Evolutionary conservation across 2,797 vertebrate genomes (phyloP), one percentile per base, ranked within the genome.

Genomic region (Lithobates sylvaticus): DNA sequence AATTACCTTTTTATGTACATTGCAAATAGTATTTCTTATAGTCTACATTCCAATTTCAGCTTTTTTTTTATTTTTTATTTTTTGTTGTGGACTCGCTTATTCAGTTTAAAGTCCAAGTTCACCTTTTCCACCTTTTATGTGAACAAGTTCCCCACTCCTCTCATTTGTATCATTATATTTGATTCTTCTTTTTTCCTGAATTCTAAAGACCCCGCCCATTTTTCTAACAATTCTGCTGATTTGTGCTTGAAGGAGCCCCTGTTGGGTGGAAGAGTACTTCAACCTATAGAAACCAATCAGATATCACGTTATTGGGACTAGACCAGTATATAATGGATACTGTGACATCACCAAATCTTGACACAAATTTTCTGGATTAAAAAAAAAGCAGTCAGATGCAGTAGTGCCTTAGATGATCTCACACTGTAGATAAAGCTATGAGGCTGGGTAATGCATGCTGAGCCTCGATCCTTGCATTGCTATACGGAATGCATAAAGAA

Each of bases 1-100:
- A 87, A 87, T 87, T 84, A 87, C 81, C 81, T 84, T 87, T 87
- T 87, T 84, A 87, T 87, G 86, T 70, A 84, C 70, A 75, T 50
- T 68, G 86, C n/a, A 73, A 84, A 87, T 87, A 44, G 61, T 78
- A 87, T 87, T 84, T 84, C 82, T 87, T 74, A 44, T 54, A 73
- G 78, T 83, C 78, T 75, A 84, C 81, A 76, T 39, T 67, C 27
- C 80, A 39, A 16, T 50, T 72, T 87, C 27, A 34, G 44, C 71
- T 70, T 16, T 18, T n/a, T 47, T 39, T n/a, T 47, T 39, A 10
- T 10, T 13, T 47, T 47, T n/a, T n/a, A n/a, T n/a, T n/a, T 47
- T 47, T 83, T 34, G 68, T 58, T 29, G 21, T 61, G 54, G 58
- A 50, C 58, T 27, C 21, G 13, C 67, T 79, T 61, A 29, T 39